These are phyloP conservation scores for Butorides virescens DNA, from an alignment of 2,113 vertebrate species.

Conservation along the genomic window DNA sequence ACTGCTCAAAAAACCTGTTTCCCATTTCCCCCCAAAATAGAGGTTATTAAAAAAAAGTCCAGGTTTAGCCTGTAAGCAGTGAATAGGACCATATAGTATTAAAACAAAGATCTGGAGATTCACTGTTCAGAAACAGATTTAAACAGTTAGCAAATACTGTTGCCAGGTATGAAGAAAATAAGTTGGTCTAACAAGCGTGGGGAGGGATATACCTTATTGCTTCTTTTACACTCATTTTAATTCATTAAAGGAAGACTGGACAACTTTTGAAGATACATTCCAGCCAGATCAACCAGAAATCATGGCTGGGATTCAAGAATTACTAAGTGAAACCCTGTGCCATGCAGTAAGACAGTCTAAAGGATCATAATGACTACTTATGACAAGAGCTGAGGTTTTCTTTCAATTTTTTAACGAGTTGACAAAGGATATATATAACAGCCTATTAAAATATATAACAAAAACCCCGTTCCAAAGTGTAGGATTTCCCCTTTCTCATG, in stretches of 20 bases:
- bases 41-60: background rate
- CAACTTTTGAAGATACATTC: background rate
- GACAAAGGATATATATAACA: background rate
- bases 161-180: background rate
- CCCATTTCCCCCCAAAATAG: background rate
- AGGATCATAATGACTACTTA: background rate
- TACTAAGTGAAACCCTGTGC: background rate
- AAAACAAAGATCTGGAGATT: background rate
- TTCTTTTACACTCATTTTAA: background rate
- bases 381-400: background rate
- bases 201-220: background rate
- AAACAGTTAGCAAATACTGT: background rate
- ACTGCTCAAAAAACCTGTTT: background rate
- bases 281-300: background rate
- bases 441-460: background rate
- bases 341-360: background rate
- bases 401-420: background rate
- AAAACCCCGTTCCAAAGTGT: background rate
- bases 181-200: background rate
- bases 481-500: background rate
- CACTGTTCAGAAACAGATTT: background rate
- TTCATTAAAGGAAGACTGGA: background rate
- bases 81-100: background rate
- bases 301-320: background rate
- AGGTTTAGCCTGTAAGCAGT: background rate